Evolutionary conservation across 2,888 invertebrate species (phyloP), one percentile per base, ranked within the genome.

Genomic region (Drosophila mettleri): DNA sequence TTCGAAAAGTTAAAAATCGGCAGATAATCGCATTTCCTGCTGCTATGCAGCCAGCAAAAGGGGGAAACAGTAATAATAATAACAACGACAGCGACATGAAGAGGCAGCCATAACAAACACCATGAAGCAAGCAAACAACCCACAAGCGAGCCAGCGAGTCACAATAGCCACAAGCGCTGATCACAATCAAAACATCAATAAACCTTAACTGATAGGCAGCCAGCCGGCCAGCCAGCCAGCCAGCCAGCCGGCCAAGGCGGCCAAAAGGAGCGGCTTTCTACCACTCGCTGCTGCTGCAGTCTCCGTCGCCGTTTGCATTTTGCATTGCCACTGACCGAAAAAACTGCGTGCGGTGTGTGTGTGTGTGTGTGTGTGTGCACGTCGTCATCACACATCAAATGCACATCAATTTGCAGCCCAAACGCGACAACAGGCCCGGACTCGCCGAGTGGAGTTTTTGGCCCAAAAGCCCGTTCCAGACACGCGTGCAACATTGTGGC

Each of bases 161-260:
- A 70, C 75, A 71, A 87, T 79, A 71, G 88, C 86, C 86, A 64
- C 75, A 73, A 81, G 86, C 88, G 66, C 61, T 80, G 86, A 86
- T 86, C 83, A 63, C 80, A 88, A 86, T 86, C 86, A 84, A 86
- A 88, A 86, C 86, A 86, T 86, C 86, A 86, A 86, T 86, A 86
- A 86, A 88, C 83, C 85, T 88, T 86, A 86, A 86, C 88, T 88
- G 86, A 88, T 86, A 76, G 68, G 49, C 78, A 73, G 60, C 48
- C 53, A 53, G 24, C 24, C 22, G 65, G 60, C 49, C 63, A 69
- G 59, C 46, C 52, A 49, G n/a, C n/a, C 78, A 73, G 60, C 48
- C 53, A 53, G 24, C 24, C 22, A 67, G 60, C 49, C 63, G 68
- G 59, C 46, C 52, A 49, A 66, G 62, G 60, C 68, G 62, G 55